Percentiles rank a stretch among this genome's conserved stretches.
These are phyloP conservation scores for Mormyrus hasselquistii DNA, from an alignment of 2,797 vertebrate genomes.

Conservation along the genomic window DNA sequence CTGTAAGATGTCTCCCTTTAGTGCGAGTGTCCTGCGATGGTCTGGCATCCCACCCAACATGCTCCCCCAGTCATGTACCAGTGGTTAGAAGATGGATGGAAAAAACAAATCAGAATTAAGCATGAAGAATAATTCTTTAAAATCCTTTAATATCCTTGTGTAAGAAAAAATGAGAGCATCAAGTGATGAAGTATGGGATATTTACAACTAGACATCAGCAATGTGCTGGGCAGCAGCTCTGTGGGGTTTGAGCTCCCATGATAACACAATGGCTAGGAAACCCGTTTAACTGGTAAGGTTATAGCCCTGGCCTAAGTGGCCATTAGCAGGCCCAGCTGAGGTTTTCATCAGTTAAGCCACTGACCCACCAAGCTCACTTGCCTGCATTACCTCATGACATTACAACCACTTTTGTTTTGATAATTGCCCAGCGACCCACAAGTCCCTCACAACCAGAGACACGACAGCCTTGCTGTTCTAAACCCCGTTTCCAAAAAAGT, in stretches of 20 bases:
- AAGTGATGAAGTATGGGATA: neutral
- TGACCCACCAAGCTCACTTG: neutral
- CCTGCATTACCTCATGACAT: neutral
- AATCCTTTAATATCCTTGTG: neutral
- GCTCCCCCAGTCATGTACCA: neutral
- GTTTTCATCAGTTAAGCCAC: neutral
- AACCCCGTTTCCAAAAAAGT: neutral
- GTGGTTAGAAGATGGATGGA: neutral
- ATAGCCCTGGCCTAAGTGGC: neutral
- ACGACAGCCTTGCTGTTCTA: neutral
- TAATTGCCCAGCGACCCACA: neutral
- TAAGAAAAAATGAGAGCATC: neutral
- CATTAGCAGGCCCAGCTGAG: neutral
- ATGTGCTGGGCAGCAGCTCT: neutral
- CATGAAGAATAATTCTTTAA: neutral
- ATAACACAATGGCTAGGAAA: neutral
- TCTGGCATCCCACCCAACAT: neutral
- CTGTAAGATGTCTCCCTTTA: neutral
- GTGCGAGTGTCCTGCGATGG: neutral
- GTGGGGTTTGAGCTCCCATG: neutral
- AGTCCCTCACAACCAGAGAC: neutral
- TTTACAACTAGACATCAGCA: neutral
- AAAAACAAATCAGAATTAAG: neutral
- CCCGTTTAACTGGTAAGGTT: neutral
- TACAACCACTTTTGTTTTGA: neutral